Conservation (phyloP, 2,888 invertebrate genomes). For the Andrena flavipes region DNA sequence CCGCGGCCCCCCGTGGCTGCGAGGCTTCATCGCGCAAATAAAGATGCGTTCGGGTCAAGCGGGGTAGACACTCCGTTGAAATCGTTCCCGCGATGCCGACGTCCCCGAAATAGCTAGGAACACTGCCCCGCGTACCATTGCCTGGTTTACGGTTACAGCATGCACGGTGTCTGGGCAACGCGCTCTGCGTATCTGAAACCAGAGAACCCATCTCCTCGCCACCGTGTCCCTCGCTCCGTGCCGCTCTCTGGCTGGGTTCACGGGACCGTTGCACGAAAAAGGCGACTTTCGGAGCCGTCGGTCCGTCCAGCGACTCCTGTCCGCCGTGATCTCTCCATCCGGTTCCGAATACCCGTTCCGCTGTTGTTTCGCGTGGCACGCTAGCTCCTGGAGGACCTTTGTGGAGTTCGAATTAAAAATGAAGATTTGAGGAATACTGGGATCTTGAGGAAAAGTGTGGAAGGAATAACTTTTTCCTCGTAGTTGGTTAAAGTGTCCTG, state of each 20-base stretch:
- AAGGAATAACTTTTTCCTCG: too few relatives aligned
- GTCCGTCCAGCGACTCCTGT: constrained; percentile 11
- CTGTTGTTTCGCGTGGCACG: background rate
- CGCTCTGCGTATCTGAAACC: constrained; percentile 74
- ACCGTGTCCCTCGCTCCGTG: constrained; percentile 55
- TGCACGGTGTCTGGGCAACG: constrained; percentile 74
- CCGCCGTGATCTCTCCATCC: constrained; percentile 17
- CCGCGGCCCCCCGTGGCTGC: background rate
- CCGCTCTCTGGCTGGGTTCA: constrained; percentile 57
- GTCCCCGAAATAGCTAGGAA: constrained; percentile 74
- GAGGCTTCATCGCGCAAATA: constrained; percentile 53
- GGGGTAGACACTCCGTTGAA: constrained; percentile 67
- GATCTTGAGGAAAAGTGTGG: too few relatives aligned
- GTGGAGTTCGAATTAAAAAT: too few relatives aligned
- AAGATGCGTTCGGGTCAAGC: constrained; percentile 70
- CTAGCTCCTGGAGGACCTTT: too few relatives aligned
- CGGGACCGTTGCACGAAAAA: constrained; percentile 67
- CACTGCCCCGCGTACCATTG: constrained; percentile 70
- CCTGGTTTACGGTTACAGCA: constrained; percentile 75
- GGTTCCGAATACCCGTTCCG: constrained; percentile 33
- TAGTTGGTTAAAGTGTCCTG: too few relatives aligned
- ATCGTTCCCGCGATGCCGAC: constrained; percentile 68
- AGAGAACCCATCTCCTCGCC: constrained; percentile 72
- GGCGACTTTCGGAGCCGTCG: constrained; percentile 40
- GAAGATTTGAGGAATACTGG: too few relatives aligned